phyloP scores from a whole-genome alignment of 1,140 invertebrate species.

The Nasonia vitripennis region DNA sequence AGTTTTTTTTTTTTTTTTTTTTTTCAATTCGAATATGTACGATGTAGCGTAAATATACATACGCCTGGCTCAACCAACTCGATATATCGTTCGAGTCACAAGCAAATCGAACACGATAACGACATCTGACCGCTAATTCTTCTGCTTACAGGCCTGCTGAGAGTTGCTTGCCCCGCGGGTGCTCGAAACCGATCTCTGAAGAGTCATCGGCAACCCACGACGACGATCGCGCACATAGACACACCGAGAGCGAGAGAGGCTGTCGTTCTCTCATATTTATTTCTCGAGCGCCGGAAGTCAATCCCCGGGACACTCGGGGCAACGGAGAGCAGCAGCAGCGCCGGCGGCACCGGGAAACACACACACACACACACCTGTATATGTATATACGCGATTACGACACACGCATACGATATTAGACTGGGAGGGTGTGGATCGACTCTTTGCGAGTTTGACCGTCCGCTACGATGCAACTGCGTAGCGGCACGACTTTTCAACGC shows the following conservation, averaged over 20 bases:
- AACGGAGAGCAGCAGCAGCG: background rate
- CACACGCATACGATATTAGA: background rate
- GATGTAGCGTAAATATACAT: no score
- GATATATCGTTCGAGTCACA: no score
- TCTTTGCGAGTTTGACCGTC: no score
- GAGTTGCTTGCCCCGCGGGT: slow-evolving; percentile 55
- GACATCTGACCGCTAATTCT: background rate
- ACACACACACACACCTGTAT: no score
- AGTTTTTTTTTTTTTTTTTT: no score
- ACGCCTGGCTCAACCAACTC: no score
- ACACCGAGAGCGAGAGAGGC: slow-evolving; percentile 3
- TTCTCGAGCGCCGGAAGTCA: slow-evolving; percentile 1
- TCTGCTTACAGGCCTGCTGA: slow-evolving; percentile 61
- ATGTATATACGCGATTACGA: background rate
- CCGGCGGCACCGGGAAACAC: background rate
- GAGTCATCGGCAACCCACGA: background rate
- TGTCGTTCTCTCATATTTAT: background rate
- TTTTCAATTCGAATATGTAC: no score
- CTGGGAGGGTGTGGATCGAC: no score
- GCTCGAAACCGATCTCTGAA: slow-evolving; percentile 60
- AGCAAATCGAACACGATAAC: no score
- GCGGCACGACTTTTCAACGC: no score
- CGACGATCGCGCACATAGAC: background rate
- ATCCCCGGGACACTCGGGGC: background rate
- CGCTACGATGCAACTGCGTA: no score